Base-by-base conservation (phyloP, 2,797 vertebrate genomes). In the Propithecus deckenii region DNA sequence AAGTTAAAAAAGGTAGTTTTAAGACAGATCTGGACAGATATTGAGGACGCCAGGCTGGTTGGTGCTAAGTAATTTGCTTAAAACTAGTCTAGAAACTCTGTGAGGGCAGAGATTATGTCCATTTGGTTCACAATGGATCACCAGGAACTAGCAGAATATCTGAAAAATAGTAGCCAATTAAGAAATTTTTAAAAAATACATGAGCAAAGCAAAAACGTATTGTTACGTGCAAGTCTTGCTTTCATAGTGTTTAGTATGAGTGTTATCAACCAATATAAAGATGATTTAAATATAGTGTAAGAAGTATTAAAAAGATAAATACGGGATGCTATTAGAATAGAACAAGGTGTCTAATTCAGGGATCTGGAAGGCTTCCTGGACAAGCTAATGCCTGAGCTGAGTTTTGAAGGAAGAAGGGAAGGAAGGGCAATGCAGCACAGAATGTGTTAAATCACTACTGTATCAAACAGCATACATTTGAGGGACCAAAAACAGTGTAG, bases 281-380 rank as follows among this genome's bases (percentile, higher is more conserved):
- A 80, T 86, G 38, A 79, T 55, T 76, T 71, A 85, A 85, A 89
- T 48, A 78, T 6, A 48, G 18, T 20, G 32, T 91, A 81, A 46
- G 43, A 35, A 79, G 32, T 57, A 81, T 61, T 32, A 41, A 78
- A 43, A 25, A 81, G 75, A 57, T 67, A 67, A 81, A 14, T 41
- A 91, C 35, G n/a, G 5, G 7, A 63, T n/a, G 52, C 14, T 93
- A 75, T 23, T 91, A 43, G 52, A 63, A 72, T 52, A 86, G 35
- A 67, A 74, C 63, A 76, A 32, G 12, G 43, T 61, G 28, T 84
- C 52, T 72, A 86, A 87, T 76, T 92, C 28, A 94, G 46, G 57
- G 72, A 89, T 79, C 75, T 85, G 14, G 46, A 90, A 84, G 63
- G 41, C n/a, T 91, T 95, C 52, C 76, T 95, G 46, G 61, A 86